phyloP scores from a whole-genome alignment of 2,888 invertebrate genomes.

The Trachelus stipa region DNA sequence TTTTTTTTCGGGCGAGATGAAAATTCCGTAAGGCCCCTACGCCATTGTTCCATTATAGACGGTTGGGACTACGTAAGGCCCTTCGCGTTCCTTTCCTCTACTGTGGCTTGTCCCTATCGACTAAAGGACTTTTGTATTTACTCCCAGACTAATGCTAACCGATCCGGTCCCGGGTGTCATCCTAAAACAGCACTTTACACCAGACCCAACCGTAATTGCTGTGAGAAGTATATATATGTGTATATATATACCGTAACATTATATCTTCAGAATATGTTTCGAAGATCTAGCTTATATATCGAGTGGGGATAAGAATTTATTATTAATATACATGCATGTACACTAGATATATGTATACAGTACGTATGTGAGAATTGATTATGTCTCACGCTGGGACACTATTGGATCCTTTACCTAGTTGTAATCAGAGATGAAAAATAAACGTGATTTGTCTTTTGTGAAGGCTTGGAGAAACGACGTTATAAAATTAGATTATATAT shows the following conservation, averaged over 20 bases:
- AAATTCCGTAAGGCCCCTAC: not conserved
- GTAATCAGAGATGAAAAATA: slow-evolving; percentile 1
- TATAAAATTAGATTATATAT: not conserved
- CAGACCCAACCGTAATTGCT: not conserved
- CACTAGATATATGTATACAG: not conserved
- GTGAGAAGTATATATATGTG: slow-evolving; percentile 7
- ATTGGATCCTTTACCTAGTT: not conserved
- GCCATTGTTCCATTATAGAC: not conserved
- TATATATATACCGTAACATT: not conserved
- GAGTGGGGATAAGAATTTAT: not conserved
- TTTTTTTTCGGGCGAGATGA: not conserved
- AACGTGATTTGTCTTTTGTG: not conserved
- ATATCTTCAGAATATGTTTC: not conserved
- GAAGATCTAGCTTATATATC: not conserved
- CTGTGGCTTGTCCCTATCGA: slow-evolving; percentile 1
- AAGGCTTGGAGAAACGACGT: not conserved
- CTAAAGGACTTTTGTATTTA: slow-evolving; percentile 3
- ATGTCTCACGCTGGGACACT: not conserved
- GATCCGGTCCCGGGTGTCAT: slow-evolving; percentile 4
- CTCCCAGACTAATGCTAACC: not conserved
- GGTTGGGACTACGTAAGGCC: not conserved
- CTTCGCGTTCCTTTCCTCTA: slow-evolving; percentile 22
- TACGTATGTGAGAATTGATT: not conserved
- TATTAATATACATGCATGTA: not conserved
- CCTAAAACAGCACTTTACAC: slow-evolving; percentile 8